Conservation (phyloP, 2,797 vertebrate genomes). For the Enteromius treurensis region DNA sequence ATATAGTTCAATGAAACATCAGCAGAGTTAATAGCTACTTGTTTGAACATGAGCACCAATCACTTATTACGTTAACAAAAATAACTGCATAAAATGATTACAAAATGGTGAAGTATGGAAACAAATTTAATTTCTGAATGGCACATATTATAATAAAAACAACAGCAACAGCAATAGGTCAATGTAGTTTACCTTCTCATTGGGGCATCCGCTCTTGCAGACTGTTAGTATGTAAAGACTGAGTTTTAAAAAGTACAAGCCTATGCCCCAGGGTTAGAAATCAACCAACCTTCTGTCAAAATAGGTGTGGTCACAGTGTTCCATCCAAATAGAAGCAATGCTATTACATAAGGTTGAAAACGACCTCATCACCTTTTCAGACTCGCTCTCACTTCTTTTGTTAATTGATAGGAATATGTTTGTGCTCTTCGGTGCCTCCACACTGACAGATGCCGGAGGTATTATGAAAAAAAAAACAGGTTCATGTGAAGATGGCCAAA, state of each 20-base stretch:
- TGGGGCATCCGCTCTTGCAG: slow-evolving; percentile 2
- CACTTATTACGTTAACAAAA: neutral
- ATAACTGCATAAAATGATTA: neutral
- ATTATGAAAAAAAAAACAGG: neutral
- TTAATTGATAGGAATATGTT: slow-evolving; percentile 7
- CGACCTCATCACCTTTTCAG: slow-evolving; percentile 7
- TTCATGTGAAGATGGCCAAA: neutral
- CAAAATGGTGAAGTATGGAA: neutral
- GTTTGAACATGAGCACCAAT: neutral
- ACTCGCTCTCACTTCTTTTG: neutral
- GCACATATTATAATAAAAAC: neutral
- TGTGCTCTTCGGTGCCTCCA: neutral
- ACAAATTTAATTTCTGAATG: neutral
- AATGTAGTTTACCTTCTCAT: slow-evolving; percentile 27
- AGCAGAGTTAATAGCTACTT: neutral
- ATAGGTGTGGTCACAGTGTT: slow-evolving; percentile 48
- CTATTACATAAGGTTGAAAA: slow-evolving; percentile 1
- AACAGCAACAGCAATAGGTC: neutral
- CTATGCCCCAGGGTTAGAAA: slow-evolving; percentile 15
- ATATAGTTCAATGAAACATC: neutral
- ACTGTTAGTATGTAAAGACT: neutral
- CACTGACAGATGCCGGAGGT: neutral
- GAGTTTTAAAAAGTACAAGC: neutral
- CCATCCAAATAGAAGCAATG: neutral
- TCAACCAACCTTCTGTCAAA: slow-evolving; percentile 5